Evolutionary conservation across 2,888 invertebrate species (phyloP).

Genomic region (Archips xylosteana): DNA sequence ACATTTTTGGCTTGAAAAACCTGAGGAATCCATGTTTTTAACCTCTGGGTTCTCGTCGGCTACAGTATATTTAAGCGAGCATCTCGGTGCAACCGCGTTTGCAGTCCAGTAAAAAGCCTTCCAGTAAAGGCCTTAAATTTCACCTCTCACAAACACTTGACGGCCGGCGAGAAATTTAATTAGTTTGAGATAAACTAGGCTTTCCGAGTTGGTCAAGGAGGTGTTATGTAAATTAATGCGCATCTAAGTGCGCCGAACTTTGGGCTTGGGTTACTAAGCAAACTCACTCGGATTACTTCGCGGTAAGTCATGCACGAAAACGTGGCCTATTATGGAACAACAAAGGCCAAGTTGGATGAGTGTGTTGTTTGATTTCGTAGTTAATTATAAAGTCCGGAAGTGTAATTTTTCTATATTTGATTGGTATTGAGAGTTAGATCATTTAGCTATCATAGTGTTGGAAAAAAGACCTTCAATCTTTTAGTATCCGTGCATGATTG

Average conservation of each 20-base stretch:
- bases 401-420: neutral
- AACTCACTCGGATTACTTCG: slow-evolving; percentile 35
- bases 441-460: too few relatives aligned
- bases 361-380: slow-evolving; percentile 8
- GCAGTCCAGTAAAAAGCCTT: neutral
- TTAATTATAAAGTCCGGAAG: slow-evolving; percentile 10
- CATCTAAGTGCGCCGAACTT: slow-evolving; percentile 53
- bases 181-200: slow-evolving; percentile 31
- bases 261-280: slow-evolving; percentile 36
- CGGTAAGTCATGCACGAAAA: slow-evolving; percentile 26
- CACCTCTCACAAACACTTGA: slow-evolving; percentile 10
- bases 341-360: slow-evolving; percentile 26
- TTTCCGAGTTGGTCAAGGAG: slow-evolving; percentile 52
- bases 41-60: too few relatives aligned
- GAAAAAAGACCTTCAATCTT: too few relatives aligned
- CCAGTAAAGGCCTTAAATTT: neutral
- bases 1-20: too few relatives aligned
- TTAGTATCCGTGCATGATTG: neutral
- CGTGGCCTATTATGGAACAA: slow-evolving; percentile 25
- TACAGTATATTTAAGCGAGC: neutral
- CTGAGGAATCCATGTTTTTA: too few relatives aligned
- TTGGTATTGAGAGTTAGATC: too few relatives aligned
- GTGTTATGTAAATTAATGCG: slow-evolving; percentile 65
- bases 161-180: slow-evolving; percentile 31
- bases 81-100: neutral